Percentiles rank a stretch among this genome's conserved stretches.
Conservation (phyloP, 2,888 invertebrate genomes). For the Dorcus parallelipipedus region DNA sequence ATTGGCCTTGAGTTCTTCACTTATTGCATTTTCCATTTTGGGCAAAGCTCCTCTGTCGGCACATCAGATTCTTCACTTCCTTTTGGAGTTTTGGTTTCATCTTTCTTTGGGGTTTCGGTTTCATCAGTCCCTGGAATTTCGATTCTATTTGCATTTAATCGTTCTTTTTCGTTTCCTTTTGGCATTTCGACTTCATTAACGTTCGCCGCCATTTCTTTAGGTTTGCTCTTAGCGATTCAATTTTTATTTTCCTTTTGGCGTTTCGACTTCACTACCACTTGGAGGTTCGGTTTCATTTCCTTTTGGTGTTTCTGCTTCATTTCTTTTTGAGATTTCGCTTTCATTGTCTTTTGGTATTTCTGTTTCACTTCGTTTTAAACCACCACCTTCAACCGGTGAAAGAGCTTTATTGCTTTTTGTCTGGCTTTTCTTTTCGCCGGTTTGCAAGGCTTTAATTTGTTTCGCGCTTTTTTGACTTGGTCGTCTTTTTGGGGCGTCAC, state of each 20-base stretch:
- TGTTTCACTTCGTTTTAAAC: background rate
- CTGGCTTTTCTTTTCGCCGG: too few relatives aligned
- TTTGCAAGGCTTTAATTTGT: background rate
- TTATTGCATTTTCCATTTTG: too few relatives aligned
- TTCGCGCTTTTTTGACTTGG: background rate
- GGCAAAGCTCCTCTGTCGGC: background rate
- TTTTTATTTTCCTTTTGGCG: background rate
- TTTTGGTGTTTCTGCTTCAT: background rate
- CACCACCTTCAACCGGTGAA: too few relatives aligned
- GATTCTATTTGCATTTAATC: background rate
- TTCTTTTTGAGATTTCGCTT: too few relatives aligned
- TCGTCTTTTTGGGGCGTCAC: background rate
- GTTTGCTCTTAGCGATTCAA: too few relatives aligned
- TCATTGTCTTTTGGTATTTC: background rate
- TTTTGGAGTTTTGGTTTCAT: conserved; percentile 3
- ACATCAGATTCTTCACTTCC: conserved; percentile 1
- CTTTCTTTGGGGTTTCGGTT: background rate
- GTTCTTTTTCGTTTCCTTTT: conserved; percentile 1
- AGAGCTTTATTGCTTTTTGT: background rate
- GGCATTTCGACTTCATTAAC: background rate
- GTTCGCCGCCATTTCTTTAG: too few relatives aligned
- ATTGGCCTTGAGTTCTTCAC: too few relatives aligned
- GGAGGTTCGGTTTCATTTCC: background rate
- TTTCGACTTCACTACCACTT: background rate
- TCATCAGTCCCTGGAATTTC: background rate